Conservation (phyloP, 2,797 vertebrate genomes). For the Siniperca scherzeri region DNA sequence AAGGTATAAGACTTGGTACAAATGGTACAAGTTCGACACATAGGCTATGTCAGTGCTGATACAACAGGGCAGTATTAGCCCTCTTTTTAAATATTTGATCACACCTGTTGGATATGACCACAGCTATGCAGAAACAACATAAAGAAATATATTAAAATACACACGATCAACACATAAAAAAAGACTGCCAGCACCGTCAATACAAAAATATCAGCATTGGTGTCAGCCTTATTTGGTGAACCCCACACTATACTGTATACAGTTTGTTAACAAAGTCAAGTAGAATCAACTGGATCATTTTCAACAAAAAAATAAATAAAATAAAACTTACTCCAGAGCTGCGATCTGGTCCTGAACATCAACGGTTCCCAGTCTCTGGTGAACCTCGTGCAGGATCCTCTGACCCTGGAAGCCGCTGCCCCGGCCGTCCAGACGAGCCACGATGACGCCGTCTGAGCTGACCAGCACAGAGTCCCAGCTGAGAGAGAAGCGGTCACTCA, state of each 20-base stretch:
- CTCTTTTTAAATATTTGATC: not conserved
- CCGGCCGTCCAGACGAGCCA: conserved; percentile 94
- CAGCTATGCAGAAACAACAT: not conserved
- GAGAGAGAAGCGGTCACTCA: conserved; percentile 91
- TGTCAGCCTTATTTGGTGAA: not conserved
- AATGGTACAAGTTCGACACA: not conserved
- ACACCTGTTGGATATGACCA: not conserved
- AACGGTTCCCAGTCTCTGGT: conserved; percentile 91
- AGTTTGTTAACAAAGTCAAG: not conserved
- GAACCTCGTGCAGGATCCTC: conserved; percentile 93
- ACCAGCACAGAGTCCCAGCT: conserved; percentile 97
- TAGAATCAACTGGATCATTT: not conserved
- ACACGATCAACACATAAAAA: not conserved
- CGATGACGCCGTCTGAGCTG: conserved; percentile 92
- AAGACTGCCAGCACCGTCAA: not conserved
- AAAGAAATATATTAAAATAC: not conserved
- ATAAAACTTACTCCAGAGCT: conserved; percentile 14
- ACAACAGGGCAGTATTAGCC: not conserved
- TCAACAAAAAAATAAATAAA: not conserved
- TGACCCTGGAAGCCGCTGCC: conserved; percentile 97
- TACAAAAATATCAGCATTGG: not conserved
- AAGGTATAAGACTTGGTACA: not conserved
- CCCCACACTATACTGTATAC: not conserved
- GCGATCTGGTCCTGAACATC: conserved; percentile 94
- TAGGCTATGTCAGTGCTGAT: not conserved